Conservation (phyloP, 1,140 invertebrate genomes). For the Achroia grisella region DNA sequence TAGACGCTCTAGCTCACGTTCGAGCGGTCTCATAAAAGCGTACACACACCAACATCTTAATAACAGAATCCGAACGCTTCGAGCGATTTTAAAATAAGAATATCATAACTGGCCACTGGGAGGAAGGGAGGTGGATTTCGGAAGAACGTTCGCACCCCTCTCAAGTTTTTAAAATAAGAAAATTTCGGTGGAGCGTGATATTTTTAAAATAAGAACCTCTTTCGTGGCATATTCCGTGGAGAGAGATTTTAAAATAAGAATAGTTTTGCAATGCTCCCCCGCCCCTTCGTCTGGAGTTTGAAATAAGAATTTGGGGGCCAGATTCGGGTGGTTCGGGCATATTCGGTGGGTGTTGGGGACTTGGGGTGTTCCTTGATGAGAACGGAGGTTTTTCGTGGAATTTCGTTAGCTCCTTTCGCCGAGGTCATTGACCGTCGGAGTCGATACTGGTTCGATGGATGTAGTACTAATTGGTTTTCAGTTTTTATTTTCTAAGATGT, state of each 20-base stretch:
- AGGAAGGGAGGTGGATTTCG: constrained; percentile 47
- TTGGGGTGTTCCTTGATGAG: constrained; percentile 65
- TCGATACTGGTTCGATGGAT: constrained; percentile 56
- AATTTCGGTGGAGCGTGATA: constrained; percentile 71
- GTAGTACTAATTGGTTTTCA: constrained; percentile 52
- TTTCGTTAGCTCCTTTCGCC: constrained; percentile 48
- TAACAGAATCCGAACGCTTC: constrained; percentile 62
- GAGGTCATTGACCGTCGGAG: constrained; percentile 56
- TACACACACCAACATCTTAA: constrained; percentile 59
- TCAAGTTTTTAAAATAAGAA: constrained; percentile 67
- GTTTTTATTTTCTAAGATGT: constrained; percentile 10
- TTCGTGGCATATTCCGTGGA: constrained; percentile 71
- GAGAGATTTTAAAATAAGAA: constrained; percentile 73
- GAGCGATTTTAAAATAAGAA: constrained; percentile 69
- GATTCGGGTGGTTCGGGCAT: constrained; percentile 53
- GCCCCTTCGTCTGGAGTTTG: constrained; percentile 66
- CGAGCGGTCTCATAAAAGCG: constrained; percentile 38
- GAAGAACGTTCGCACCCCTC: constrained; percentile 61
- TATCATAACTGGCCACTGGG: constrained; percentile 64
- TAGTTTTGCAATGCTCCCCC: constrained; percentile 67
- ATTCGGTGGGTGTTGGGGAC: constrained; percentile 52
- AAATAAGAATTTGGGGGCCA: constrained; percentile 68
- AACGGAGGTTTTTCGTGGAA: constrained; percentile 65
- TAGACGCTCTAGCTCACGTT: constrained; percentile 24
- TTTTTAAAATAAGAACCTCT: constrained; percentile 71